Conservation (phyloP, 2,113 vertebrate genomes). For the Rhizomys pruinosus region DNA sequence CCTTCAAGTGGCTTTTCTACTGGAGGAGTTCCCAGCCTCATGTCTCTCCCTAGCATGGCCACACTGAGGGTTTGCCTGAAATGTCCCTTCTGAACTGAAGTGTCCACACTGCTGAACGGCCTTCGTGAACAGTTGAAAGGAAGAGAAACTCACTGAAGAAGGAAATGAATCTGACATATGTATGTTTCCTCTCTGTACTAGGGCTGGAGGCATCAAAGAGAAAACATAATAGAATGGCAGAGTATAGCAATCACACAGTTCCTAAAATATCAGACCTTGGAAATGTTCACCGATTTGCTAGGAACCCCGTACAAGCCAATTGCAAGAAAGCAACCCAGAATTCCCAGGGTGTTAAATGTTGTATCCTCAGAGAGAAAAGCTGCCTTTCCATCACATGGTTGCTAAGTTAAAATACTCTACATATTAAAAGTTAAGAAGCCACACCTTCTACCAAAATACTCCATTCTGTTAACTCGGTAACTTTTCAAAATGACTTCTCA, state of each 20-base stretch:
- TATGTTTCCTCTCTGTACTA: neutral
- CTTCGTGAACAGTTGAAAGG: neutral
- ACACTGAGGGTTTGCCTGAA: neutral
- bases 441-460: neutral
- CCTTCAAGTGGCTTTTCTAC: neutral
- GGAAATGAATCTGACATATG: neutral
- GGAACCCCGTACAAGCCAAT: neutral
- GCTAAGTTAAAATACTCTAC: neutral
- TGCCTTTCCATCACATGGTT: neutral
- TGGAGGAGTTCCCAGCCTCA: fast-evolving
- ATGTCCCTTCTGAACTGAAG: neutral
- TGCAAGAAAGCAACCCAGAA: neutral
- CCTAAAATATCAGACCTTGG: neutral
- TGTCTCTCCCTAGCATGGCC: fast-evolving
- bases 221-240: neutral
- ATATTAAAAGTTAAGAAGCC: neutral
- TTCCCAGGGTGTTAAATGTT: neutral
- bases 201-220: neutral
- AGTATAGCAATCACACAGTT: neutral
- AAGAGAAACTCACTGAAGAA: neutral
- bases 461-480: neutral
- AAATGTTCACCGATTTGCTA: neutral
- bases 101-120: neutral
- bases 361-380: neutral
- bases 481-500: neutral